phyloP scores from a whole-genome alignment of 35 echinoderm and acorn worm species.

The Nesometra sesokonis region DNA sequence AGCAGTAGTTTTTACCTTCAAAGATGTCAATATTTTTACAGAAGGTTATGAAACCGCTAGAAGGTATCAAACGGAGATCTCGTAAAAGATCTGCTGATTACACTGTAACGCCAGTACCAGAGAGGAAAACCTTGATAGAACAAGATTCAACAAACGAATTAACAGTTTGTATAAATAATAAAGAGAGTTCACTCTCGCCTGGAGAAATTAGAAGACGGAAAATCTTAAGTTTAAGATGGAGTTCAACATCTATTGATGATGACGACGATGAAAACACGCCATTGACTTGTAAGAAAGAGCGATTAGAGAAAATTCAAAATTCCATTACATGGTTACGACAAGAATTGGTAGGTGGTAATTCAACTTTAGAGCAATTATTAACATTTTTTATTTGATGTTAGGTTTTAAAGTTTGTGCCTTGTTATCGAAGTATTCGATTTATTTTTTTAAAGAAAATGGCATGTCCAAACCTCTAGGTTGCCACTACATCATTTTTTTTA shows the following conservation, averaged over 20 bases:
- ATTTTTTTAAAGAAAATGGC: too few species aligned
- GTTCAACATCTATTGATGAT: neutral
- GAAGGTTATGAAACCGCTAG: neutral
- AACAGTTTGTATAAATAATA: too few species aligned
- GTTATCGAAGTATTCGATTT: too few species aligned
- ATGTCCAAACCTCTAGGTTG: too few species aligned
- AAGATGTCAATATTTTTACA: neutral
- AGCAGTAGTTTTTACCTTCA: neutral
- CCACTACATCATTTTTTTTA: too few species aligned
- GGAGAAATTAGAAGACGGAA: neutral
- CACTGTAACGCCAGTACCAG: neutral
- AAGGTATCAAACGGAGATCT: neutral
- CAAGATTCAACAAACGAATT: neutral
- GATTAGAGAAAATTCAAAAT: neutral
- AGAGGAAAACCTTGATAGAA: neutral
- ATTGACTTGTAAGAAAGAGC: neutral
- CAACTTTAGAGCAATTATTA: too few species aligned
- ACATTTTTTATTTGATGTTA: too few species aligned
- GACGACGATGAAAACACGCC: neutral
- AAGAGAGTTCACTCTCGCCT: neutral
- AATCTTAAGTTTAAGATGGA: neutral
- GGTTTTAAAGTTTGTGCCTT: too few species aligned
- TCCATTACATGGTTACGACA: neutral
- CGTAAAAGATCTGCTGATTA: neutral
- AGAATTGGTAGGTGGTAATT: neutral